These are phyloP conservation scores for Cantharis flavilabris DNA, from an alignment of 2,888 invertebrate species.

Conservation along the genomic window DNA sequence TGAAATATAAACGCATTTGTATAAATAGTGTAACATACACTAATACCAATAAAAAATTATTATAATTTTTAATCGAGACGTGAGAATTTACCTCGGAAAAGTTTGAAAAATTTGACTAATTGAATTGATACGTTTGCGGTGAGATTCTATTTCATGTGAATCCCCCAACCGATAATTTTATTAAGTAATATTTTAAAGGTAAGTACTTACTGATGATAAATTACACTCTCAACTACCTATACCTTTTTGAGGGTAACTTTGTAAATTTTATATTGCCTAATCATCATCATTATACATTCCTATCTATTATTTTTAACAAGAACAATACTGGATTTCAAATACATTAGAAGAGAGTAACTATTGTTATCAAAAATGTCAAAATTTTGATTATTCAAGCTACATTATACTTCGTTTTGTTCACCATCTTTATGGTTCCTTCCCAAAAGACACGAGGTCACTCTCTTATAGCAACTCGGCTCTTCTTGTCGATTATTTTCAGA, in stretches of 20 bases:
- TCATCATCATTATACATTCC: not conserved
- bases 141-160: not conserved
- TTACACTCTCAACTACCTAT: not conserved
- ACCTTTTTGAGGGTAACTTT: not conserved
- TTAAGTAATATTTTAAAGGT: not conserved
- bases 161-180: not conserved
- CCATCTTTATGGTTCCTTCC: conserved; percentile 35
- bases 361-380: not conserved
- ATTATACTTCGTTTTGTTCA: conserved; percentile 41
- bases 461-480: conserved; percentile 41
- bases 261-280: not conserved
- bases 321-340: conserved; percentile 20
- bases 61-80: not conserved
- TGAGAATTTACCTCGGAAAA: not conserved
- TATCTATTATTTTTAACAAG: conserved; percentile 14
- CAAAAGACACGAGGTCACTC: conserved; percentile 43
- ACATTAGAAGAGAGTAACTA: conserved; percentile 8
- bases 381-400: not conserved
- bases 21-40: not conserved
- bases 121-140: not conserved
- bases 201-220: not conserved
- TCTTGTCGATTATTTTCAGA: conserved; percentile 28
- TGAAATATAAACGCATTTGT: not conserved
- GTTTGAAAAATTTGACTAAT: not conserved
- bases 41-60: not conserved